phyloP scores from a whole-genome alignment of 2,113 vertebrate genomes.

The Phrynocephalus versicolor region DNA sequence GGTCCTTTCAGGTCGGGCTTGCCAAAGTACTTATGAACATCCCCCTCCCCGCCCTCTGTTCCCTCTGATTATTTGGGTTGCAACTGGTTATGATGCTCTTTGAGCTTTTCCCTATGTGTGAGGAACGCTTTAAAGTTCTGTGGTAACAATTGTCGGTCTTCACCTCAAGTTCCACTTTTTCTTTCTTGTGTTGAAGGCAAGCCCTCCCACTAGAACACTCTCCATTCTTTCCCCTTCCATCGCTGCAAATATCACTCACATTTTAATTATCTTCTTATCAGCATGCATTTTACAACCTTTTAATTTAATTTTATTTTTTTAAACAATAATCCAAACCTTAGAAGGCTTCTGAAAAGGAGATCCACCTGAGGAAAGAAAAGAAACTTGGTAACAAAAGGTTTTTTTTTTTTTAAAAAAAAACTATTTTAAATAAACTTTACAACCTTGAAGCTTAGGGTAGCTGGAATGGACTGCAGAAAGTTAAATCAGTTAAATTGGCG shows the following conservation, averaged over 20 bases:
- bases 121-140: neutral
- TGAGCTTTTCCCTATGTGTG: neutral
- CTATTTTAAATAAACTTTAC: slow-evolving; percentile 53
- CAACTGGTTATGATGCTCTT: neutral
- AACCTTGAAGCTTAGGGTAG: slow-evolving; percentile 47
- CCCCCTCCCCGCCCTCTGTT: no score
- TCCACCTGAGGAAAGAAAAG: slow-evolving; percentile 32
- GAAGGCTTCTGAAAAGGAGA: slow-evolving; percentile 15
- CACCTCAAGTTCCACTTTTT: neutral
- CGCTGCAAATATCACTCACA: neutral
- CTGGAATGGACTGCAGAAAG: slow-evolving; percentile 44
- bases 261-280: slow-evolving; percentile 8
- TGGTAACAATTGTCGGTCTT: neutral
- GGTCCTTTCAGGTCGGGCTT: neutral
- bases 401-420: no score
- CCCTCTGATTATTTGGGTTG: neutral
- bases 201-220: slow-evolving; percentile 50
- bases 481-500: slow-evolving; percentile 58
- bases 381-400: slow-evolving; percentile 38
- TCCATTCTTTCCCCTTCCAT: neutral
- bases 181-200: slow-evolving; percentile 19
- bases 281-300: neutral
- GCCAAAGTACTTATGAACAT: slow-evolving; percentile 11
- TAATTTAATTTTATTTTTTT: neutral
- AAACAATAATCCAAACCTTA: neutral